Evolutionary conservation across 1,140 invertebrate species (phyloP), one percentile per base, ranked within the genome.

Genomic region (Drosophila simulans): DNA sequence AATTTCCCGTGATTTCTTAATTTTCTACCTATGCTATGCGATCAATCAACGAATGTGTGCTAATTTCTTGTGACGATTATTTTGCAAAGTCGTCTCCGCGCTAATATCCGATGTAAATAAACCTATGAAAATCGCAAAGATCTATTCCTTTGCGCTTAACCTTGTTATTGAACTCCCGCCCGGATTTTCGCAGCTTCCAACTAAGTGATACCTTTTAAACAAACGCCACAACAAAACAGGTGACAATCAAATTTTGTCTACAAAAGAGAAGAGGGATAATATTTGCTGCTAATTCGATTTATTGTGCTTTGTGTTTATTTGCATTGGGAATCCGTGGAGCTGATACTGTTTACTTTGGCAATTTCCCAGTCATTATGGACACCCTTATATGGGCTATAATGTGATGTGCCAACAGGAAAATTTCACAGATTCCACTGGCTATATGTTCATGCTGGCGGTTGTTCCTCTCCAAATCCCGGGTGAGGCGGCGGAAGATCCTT

Each of bases 111-210:
- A 59, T 57, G 68, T 48, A 88, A 78, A 88, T 70, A 82, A 58
- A 34, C 22, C 20, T 43, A 43, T 20, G 48, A 42, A 71, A 51
- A 84, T 62, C 49, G 59, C 39, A 51, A 37, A 48, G 27, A 55
- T 57, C 42, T 56, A 53, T 49, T 27, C 51, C 37, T 68, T 11
- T 34, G 58, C 34, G 40, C 49, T 71, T 66, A 82, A 76, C 82
- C 82, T 86, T 86, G 83, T 86, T 86, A 86, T 88, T 86, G 83
- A 86, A 88, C 83, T 69, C 63, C 43, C 10, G 49, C 31, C 40
- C 37, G 39, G 15, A 35, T 27, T 65, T 77, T 85, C 81, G 40
- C 77, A 77, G 68, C 66, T 54, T 35, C 35, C 72, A 64, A 73
- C 80, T 71, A 71, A 85, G 55, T 85, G 62, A 68, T 60, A 43